Evolutionary conservation across 2,113 vertebrate species (phyloP).

Genomic region (Percopsis transmontana): DNA sequence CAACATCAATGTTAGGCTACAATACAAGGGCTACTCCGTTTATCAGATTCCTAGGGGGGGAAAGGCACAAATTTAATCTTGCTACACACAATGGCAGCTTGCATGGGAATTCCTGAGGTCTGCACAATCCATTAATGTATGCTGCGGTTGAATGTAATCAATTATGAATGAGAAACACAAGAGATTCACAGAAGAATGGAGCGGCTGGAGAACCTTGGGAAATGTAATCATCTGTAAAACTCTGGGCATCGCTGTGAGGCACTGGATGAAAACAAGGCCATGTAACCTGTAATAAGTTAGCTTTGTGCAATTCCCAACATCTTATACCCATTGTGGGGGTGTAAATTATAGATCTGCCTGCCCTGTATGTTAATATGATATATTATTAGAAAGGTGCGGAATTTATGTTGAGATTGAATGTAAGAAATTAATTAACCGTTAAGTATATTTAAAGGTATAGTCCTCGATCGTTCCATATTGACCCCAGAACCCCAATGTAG

Average conservation of each 20-base stretch:
- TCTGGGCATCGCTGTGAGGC: constrained; percentile 4
- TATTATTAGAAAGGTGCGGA: neutral
- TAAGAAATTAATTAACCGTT: too few relatives aligned
- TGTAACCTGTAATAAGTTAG: neutral
- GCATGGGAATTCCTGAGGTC: constrained; percentile 73
- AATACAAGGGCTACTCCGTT: constrained; percentile 8
- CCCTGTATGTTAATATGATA: neutral
- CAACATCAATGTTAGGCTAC: constrained; percentile 5
- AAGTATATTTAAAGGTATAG: too few relatives aligned
- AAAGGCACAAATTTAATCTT: constrained; percentile 44
- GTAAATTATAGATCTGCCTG: neutral
- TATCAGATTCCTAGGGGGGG: constrained; percentile 28
- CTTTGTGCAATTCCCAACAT: neutral
- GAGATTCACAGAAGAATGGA: constrained; percentile 35
- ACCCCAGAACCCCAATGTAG: too few relatives aligned
- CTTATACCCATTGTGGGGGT: neutral
- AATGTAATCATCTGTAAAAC: constrained; percentile 5
- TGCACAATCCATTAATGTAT: constrained; percentile 71
- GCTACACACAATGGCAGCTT: constrained; percentile 52
- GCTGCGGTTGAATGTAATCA: constrained; percentile 74
- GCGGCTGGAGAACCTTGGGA: constrained; percentile 39
- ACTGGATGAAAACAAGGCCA: constrained; percentile 1
- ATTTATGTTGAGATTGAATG: neutral
- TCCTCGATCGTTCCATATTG: too few relatives aligned
- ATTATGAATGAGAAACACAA: constrained; percentile 73